Base-by-base conservation (phyloP, 2,888 invertebrate genomes). In the Protodeltote pygarga region DNA sequence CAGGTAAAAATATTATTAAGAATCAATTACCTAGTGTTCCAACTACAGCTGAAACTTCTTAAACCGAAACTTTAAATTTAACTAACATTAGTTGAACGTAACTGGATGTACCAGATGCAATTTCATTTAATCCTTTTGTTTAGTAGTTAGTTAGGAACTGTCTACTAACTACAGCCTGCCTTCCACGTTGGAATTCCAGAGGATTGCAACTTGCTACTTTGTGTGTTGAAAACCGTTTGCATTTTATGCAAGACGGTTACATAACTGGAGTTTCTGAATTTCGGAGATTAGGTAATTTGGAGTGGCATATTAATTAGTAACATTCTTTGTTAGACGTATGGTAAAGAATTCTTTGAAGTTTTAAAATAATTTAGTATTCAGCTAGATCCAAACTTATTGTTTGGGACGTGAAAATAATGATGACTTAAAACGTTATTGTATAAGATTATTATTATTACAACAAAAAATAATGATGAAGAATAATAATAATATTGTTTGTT, bases 81-180 rank as follows among this genome's bases (percentile, higher is more conserved):
- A 57, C 32, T 33, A 41, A 53, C 47, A 41, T 42, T 50, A 46
- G 25, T 16, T 20, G 44, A 32, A 23, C 31, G 33, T 39, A 42
- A 16, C n/a, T n/a, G n/a, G n/a, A n/a, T n/a, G n/a, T 14, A 41
- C 27, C 11, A 44, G 39, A 44, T 11, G 49, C 50, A 54, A 49
- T 54, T 52, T 51, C 34, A 65, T 63, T 62, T 60, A 69, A 67
- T 71, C 54, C 52, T 62, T 65, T 73, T 68, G 70, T 74, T 63
- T 58, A 51, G 50, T 62, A 66, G 63, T 73, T 67, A 65, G 54
- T 24, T 38, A 34, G 51, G 25, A 60, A 59, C 53, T 38, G 38
- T 42, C 52, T 58, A 65, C 39, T 50, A 61, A 54, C 53, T 50
- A 20, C 32, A 28, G 49, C 51, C 58, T 42, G 37, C 25, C 40